phyloP scores from a whole-genome alignment of 2,888 invertebrate genomes.

The Epicampocera succincta region DNA sequence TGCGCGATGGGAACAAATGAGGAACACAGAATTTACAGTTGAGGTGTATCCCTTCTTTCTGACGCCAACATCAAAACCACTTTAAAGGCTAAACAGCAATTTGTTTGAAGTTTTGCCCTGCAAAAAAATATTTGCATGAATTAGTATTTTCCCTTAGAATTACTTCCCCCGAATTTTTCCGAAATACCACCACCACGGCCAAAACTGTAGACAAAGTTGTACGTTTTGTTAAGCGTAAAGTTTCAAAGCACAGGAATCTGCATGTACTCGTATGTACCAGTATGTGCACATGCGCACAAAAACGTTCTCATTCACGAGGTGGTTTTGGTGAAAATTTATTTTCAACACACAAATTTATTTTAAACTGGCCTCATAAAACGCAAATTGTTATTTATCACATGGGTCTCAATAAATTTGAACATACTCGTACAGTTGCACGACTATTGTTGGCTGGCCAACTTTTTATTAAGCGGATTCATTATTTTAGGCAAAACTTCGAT shows the following conservation, averaged over 20 bases:
- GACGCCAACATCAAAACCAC: no score
- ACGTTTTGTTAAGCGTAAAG: constrained; percentile 27
- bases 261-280: neutral
- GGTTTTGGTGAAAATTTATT: constrained; percentile 69
- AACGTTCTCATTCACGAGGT: constrained; percentile 45
- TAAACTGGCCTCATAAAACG: constrained; percentile 69
- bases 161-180: constrained; percentile 14
- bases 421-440: constrained; percentile 29
- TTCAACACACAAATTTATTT: constrained; percentile 69
- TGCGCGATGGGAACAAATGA: no score
- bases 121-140: no score
- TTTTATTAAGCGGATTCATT: neutral
- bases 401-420: constrained; percentile 70
- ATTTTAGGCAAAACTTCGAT: neutral
- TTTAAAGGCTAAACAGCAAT: no score
- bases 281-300: neutral
- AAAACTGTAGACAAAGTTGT: constrained; percentile 27
- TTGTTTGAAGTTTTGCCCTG: no score
- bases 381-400: constrained; percentile 74
- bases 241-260: neutral
- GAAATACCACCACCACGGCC: constrained; percentile 48
- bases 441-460: neutral
- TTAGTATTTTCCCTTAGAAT: neutral
- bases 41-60: no score
- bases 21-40: no score